These are phyloP conservation scores for Limnephilus auricula DNA, from an alignment of 2,888 invertebrate species.

Conservation along the genomic window DNA sequence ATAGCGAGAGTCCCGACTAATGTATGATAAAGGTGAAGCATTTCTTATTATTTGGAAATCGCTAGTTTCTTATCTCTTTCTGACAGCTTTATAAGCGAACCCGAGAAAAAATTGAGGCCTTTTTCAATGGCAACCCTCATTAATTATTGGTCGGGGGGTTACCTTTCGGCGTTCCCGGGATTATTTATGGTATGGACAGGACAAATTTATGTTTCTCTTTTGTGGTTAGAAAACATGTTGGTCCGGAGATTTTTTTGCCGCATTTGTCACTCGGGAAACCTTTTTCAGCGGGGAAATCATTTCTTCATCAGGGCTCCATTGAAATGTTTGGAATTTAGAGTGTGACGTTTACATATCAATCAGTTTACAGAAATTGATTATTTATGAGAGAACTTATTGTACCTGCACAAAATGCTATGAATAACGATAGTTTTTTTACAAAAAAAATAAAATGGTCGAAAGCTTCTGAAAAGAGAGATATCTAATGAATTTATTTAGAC, in stretches of 20 bases:
- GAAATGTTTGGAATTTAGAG: constrained; percentile 56
- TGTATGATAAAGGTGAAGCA: constrained; percentile 16
- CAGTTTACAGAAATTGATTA: constrained; percentile 23
- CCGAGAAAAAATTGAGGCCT: constrained; percentile 52
- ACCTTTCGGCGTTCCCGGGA: constrained; percentile 19
- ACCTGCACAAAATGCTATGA: not conserved
- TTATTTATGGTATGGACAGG: constrained; percentile 65
- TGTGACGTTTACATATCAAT: constrained; percentile 60
- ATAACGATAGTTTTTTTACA: not conserved
- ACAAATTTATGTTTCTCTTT: constrained; percentile 67
- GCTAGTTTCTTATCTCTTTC: constrained; percentile 31
- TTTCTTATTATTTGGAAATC: constrained; percentile 30
- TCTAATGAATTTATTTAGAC: not conserved
- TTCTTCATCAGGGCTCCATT: constrained; percentile 60
- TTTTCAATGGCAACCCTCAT: constrained; percentile 60
- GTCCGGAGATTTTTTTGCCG: constrained; percentile 56
- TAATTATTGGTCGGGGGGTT: constrained; percentile 51
- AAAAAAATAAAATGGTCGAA: not conserved
- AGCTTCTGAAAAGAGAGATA: not conserved
- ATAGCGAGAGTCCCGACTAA: not conserved
- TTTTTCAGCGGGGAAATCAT: constrained; percentile 57
- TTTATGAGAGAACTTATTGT: not conserved
- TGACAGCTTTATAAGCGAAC: constrained; percentile 51
- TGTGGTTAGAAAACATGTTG: constrained; percentile 64
- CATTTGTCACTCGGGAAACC: constrained; percentile 57